Base-by-base conservation (phyloP, 1,140 invertebrate genomes). In the Gryllus bimaculatus region DNA sequence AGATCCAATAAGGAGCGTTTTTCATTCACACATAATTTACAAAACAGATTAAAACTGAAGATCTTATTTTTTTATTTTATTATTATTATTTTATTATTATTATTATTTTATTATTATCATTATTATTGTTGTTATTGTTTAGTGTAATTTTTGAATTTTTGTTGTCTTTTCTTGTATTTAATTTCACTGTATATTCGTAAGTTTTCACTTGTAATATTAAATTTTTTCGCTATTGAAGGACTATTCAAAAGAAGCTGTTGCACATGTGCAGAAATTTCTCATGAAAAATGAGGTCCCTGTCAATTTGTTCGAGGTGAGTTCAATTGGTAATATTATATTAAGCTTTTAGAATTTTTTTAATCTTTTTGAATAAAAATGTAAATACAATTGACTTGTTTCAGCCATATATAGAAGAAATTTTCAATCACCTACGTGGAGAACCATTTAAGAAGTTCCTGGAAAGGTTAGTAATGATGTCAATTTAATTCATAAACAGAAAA, bases 371-470 rank as follows among this genome's bases (percentile, higher is more conserved):
- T 39, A 39, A 26, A 77, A 48, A 48, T 18, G n/a, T 5, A n/a
- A 39, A n/a, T 77, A 7, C 8, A n/a, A 2, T 39, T 8, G 2
- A 48, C 20, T 47, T 47, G 39, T 77, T 10, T n/a, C 87, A 98
- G 95, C 96, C 96, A 83, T 98, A 99, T 88, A 98, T 99, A 88
- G 95, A 98, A 88, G 98, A 99, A 91, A 99, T 99, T 86, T 98
- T 97, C 88, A 96, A 95, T 87, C 95, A 97, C 86, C 90, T 99
- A 86, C 91, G 97, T 86, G 96, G 96, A 79, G 95, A 97, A 87
- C 94, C 98, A 79, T 99, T 99, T 90, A 95, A 94, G 88, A 95
- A 94, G 88, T 99, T 98, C 90, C 91, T 98, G 88, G 96, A 98
- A 91, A 98, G 96, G 96, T 97, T 89, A 89, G 85, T 76, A 21